Evolutionary conservation across 2,113 vertebrate species (phyloP), one percentile per base, ranked within the genome.

Genomic region (Aspiorhynchus laticeps): DNA sequence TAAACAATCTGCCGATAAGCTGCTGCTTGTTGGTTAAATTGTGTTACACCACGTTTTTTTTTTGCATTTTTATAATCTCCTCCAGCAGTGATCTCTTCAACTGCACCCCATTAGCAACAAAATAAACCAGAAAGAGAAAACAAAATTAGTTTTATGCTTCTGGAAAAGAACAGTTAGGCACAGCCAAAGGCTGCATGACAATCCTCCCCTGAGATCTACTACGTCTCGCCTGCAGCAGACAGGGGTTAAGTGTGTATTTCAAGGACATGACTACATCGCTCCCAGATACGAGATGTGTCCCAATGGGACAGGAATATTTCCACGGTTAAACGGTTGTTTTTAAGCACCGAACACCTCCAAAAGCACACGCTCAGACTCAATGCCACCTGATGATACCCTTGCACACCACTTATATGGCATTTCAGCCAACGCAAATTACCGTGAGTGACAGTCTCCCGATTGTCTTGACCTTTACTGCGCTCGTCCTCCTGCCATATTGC

Each of bases 351-450:
- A 48, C 41, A 12, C 61, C 46, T 83, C 8, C 17, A 83, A 67
- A 71, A 83, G 51, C 79, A 53, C 63, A 48, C 26, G 8, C 38
- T 10, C 15, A 19, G 14, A 43, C 36, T 65, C 5, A 43, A 36
- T 71, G 43, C 63, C 63, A 71, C 43, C 80, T 83, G 80, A 83
- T 48, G 63, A 83, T 71, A 83, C 46, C 63, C 80, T 51, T 12
- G 11, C 80, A 83, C 28, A 69, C 46, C 43, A 51, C 80, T 69
- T 83, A 51, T 69, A 48, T 83, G 80, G 63, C 80, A 83, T 83
- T 83, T 83, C 80, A 71, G 63, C 80, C 80, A 83, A 83, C 80
- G 63, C 80, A 51, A 83, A 83, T 83, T 83, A 83, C 43, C 4
- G 19, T n/a, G 63, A 83, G 65, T 83, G 80, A 83, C 63, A 33